Evolutionary conservation across 2,888 invertebrate genomes (phyloP).

Genomic region (Nomada lathburiana): DNA sequence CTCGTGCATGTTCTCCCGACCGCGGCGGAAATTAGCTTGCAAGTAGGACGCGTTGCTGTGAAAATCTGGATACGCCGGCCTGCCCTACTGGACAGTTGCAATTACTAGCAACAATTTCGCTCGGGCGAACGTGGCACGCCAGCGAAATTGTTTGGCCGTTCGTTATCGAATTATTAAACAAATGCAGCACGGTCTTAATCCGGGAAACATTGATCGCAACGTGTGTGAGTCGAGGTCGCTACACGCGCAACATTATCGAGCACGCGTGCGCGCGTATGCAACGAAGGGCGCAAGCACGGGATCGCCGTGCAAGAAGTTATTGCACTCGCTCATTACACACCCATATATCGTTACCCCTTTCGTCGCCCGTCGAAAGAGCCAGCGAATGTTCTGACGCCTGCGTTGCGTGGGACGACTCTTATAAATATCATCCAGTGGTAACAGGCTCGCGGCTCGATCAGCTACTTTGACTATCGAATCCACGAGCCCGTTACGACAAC

Average conservation of each 20-base stretch:
- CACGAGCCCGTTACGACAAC: too few species aligned
- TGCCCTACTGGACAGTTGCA: too few species aligned
- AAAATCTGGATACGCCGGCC: too few species aligned
- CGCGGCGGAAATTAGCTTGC: neutral
- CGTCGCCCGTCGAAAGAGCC: neutral
- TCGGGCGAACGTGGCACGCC: too few species aligned
- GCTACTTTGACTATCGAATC: too few species aligned
- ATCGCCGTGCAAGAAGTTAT: slow-evolving; percentile 62
- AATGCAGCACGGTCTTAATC: too few species aligned
- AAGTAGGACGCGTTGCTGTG: too few species aligned
- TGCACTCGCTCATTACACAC: slow-evolving; percentile 50
- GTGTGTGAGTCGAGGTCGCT: neutral
- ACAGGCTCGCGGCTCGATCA: slow-evolving; percentile 59
- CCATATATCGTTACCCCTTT: slow-evolving; percentile 50
- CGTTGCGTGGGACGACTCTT: slow-evolving; percentile 26
- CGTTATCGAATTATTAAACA: too few species aligned
- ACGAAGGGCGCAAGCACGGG: slow-evolving; percentile 15
- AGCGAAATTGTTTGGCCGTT: too few species aligned
- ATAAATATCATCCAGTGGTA: slow-evolving; percentile 68
- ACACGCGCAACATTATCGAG: neutral
- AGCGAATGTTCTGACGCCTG: neutral
- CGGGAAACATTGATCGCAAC: too few species aligned
- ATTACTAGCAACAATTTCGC: too few species aligned
- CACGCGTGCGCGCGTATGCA: neutral
- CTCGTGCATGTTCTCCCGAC: too few species aligned